Conservation (phyloP, 2,888 invertebrate genomes). For the Drosophila meridionalis region DNA sequence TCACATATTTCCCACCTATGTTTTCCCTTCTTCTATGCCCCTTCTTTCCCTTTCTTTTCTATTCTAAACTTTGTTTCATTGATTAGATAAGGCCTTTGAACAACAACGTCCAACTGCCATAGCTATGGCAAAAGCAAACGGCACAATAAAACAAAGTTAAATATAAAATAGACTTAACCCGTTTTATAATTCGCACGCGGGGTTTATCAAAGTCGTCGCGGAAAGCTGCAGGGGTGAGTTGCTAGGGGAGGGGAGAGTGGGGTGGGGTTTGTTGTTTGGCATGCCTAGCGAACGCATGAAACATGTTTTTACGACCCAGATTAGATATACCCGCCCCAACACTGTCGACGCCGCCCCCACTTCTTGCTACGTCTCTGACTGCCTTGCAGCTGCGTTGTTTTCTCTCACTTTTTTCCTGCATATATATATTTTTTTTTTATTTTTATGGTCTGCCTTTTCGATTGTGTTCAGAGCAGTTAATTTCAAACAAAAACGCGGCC, state of each 20-base stretch:
- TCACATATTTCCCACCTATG: background rate
- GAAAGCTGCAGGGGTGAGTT: background rate
- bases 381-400: conserved; percentile 46
- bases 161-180: conserved; percentile 6
- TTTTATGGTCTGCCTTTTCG: conserved; percentile 34
- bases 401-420: background rate
- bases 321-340: conserved; percentile 49
- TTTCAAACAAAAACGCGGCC: conserved; percentile 56
- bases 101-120: conserved; percentile 6
- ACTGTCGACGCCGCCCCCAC: background rate
- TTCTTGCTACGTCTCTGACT: background rate
- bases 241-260: background rate
- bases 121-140: conserved; percentile 1
- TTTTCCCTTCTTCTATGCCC: no score
- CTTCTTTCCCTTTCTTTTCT: background rate
- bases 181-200: conserved; percentile 6
- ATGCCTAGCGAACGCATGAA: conserved; percentile 16
- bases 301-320: conserved; percentile 58
- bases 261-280: background rate
- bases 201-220: conserved; percentile 8
- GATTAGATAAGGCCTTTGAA: conserved; percentile 39
- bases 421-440: background rate
- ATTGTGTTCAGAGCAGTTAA: conserved; percentile 57
- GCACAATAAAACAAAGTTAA: background rate
- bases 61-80: conserved; percentile 3